These are phyloP conservation scores for Ptiloglossa arizonensis DNA, from an alignment of 1,140 invertebrate genomes.

Conservation along the genomic window DNA sequence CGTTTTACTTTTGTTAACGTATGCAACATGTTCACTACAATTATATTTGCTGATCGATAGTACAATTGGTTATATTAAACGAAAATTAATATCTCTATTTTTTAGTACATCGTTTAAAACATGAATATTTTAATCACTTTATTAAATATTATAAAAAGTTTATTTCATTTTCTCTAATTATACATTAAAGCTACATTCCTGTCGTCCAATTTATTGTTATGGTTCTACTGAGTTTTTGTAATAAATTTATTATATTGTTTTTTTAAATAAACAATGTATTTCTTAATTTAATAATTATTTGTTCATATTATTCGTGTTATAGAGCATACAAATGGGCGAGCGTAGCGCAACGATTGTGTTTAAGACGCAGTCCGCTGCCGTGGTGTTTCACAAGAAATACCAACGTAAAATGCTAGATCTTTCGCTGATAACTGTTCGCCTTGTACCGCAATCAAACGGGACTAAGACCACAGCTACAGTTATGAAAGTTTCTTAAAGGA, in stretches of 20 bases:
- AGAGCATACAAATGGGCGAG: conserved; percentile 81
- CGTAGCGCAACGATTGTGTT: conserved; percentile 83
- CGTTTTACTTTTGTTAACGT: background rate
- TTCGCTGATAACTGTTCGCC: conserved; percentile 82
- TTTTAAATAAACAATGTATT: conserved; percentile 37
- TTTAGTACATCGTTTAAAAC: background rate
- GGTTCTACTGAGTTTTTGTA: background rate
- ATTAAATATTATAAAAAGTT: background rate
- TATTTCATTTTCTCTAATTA: conserved; percentile 1
- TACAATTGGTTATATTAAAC: background rate
- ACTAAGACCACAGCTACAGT: conserved; percentile 40
- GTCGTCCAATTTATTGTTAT: background rate
- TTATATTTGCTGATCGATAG: background rate
- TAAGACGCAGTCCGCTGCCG: conserved; percentile 82
- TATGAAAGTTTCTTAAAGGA: conserved; percentile 62
- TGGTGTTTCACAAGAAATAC: conserved; percentile 84
- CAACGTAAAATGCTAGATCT: conserved; percentile 84
- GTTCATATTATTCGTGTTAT: conserved; percentile 72
- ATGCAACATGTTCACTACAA: no score
- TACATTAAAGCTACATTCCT: background rate
- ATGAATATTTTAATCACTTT: background rate
- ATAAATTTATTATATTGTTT: conserved; percentile 8
- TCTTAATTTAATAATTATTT: conserved; percentile 56
- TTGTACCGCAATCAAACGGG: conserved; percentile 71
- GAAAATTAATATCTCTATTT: no score